Evolutionary conservation across 2,888 invertebrate genomes (phyloP), one percentile per base, ranked within the genome.

Genomic region (Cristatella mucedo): DNA sequence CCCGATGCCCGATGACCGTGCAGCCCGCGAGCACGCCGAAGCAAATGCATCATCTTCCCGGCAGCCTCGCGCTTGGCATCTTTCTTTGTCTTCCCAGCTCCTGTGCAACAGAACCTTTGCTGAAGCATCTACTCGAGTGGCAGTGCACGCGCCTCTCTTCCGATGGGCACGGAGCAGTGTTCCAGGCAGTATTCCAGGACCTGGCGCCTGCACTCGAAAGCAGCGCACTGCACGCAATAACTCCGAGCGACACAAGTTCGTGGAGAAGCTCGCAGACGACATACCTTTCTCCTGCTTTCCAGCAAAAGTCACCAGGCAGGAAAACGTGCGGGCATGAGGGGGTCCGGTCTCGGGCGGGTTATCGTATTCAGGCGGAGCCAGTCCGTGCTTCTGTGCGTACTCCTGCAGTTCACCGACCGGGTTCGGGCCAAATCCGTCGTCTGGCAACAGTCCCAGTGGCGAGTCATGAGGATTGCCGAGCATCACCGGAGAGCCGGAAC

Each of bases 21-120:
- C n/a, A n/a, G n/a, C n/a, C n/a, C n/a, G n/a, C n/a, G n/a, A n/a
- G n/a, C n/a, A n/a, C n/a, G n/a, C n/a, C n/a, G n/a, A n/a, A n/a
- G n/a, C n/a, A n/a, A n/a, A n/a, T 79, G 56, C 46, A 70, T 49
- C 87, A 93, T 87, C 64, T 83, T 82, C 60, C 83, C 80, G 2
- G 93, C 93, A 1, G 93, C 91, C 62, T 83, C 77, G n/a, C 91
- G 74, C 67, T 95, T 95, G 2, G 93, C 91, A 38, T 87, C 72
- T 66, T 93, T 93, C 72, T 95, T 95, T 38, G 87, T 89, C 59
- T 89, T 86, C 13, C 89, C 91, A 39, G 55, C 49, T 21, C 66
- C 69, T 59, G 32, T 5, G 26, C 22, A 22, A 6, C 16, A 7
- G 13, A 11, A 31, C n/a, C n/a, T n/a, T n/a, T n/a, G n/a, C n/a